Base-by-base conservation (phyloP, 1,140 invertebrate species). In the Eueides isabella region DNA sequence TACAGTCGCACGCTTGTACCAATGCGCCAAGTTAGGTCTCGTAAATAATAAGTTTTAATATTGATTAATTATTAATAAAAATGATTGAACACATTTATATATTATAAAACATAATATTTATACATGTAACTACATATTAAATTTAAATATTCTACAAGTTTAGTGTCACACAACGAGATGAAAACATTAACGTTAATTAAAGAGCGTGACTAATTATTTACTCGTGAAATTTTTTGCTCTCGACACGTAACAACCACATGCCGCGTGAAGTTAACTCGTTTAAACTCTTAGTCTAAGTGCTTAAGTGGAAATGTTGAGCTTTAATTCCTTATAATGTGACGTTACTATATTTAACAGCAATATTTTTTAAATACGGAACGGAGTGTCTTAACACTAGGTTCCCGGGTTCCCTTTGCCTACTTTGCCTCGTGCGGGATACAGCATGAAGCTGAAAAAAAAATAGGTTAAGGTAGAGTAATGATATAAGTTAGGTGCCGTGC, bases 231-330 rank as follows among this genome's bases (percentile, higher is more conserved):
- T 62, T 63, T 62, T 63, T 62, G 7, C 61, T 30, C 61, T 63
- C 29, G 29, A 63, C 26, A 63, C 26, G 28, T 63, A 55, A 63
- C 29, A 63, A 11, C n/a, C 29, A 63, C 29, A 63, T 63, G 61
- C 61, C 28, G 61, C 29, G 61, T n/a, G 61, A 63, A 63, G 61
- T 63, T 63, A 63, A 63, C 61, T 63, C 61, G 61, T 63, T 63
- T 63, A 63, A 63, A 63, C 61, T 63, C 61, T 63, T 63, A 63
- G 16, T 29, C 61, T 63, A 19, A 63, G 61, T 30, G 61, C 61
- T 30, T 63, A 63, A 62, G 61, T 63, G 61, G 61, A 30, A 63
- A 16, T 63, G 29, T 63, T 5, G 28, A 28, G 29, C 16, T 63
- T 31, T n/a, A 63, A 30, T 30, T 63, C 29, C 29, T 31, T 31